Base-by-base conservation (phyloP, 2,113 vertebrate species). In the Cryptomyrus ogoouensis region DNA sequence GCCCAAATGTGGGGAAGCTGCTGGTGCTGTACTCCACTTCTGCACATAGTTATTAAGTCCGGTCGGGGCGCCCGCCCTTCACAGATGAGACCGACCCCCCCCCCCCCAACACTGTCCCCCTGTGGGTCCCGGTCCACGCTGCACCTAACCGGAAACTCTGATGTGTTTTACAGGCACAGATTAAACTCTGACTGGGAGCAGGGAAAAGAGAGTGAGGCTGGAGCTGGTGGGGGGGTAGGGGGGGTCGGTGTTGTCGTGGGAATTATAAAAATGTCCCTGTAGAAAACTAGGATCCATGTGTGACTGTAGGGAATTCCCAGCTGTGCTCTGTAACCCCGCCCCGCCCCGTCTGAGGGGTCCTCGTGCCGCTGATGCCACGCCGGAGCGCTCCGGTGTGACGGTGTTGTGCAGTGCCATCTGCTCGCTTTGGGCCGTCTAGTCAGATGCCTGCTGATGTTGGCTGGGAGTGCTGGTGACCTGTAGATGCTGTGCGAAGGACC, bases 261-360 rank as follows among this genome's bases (percentile, higher is more conserved):
- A 87, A 52, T 87, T 50, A 53, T 53, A 87, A 52, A 88, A 85
- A 46, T 88, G 89, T 46, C 17, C 88, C 86, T 53, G 49, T 42
- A 44, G 52, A 42, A 50, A 77, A 58, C 86, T 77, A 80, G 88
- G 87, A 91, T 91, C 89, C 70, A 19, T n/a, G 19, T 39, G 24
- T 31, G 46, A 89, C 90, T 88, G 52, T 87, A 77, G 52, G 9
- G 31, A 70, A 90, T 89, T 90, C 89, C 90, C 91, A 92, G 92
- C 93, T 93, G 93, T 93, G 90, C 70, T 31, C 83, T 50, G 17
- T 35, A 66, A 77, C 62, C 49, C 77, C 42, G 44, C 50, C 87
- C 66, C 49, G 19, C 70, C 35, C 27, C 15, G 21, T 77, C 27
- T 84, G 66, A 6, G 24, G n/a, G 46, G 83, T 27, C 62, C n/a